A percentile compares a stretch with the other conserved stretches of the same genome.
Conservation (phyloP, 2,797 vertebrate species). For the Pantherophis vulpinus region DNA sequence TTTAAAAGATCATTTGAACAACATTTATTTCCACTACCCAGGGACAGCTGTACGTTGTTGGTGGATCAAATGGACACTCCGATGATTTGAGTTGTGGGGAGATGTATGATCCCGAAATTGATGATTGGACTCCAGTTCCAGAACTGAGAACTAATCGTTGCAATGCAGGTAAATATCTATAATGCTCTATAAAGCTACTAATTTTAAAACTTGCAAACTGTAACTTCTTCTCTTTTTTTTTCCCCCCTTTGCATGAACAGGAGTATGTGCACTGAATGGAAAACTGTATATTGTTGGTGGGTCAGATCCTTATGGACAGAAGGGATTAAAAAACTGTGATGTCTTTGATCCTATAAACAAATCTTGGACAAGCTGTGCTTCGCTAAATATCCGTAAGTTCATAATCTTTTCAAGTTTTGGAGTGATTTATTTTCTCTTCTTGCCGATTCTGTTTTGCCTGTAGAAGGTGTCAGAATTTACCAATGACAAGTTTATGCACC, state of each 20-base stretch:
- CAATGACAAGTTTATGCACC: not conserved
- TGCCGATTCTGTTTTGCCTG: not conserved
- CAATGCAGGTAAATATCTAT: slow-evolving; percentile 83
- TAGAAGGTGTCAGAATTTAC: not conserved
- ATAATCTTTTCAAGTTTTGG: not conserved
- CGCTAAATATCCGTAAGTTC: slow-evolving; percentile 93
- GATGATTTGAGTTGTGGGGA: slow-evolving; percentile 97
- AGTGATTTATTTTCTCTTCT: not conserved
- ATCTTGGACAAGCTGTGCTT: slow-evolving; percentile 90
- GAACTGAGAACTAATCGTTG: slow-evolving; percentile 96
- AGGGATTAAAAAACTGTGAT: slow-evolving; percentile 97
- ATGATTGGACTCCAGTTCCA: slow-evolving; percentile 92
- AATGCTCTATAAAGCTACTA: accelerated
- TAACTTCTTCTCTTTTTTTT: not conserved
- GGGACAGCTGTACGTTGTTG: slow-evolving; percentile 95
- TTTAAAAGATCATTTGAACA: not conserved
- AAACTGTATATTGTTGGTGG: slow-evolving; percentile 94
- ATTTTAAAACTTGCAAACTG: accelerated
- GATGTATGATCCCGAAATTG: slow-evolving; percentile 85
- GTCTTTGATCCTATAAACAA: slow-evolving; percentile 92
- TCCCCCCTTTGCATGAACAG: slow-evolving; percentile 61
- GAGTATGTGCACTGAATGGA: slow-evolving; percentile 91
- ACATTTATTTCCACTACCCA: slow-evolving; percentile 48
- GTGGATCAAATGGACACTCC: slow-evolving; percentile 95
- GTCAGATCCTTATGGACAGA: slow-evolving; percentile 97